Percentiles rank a stretch among this genome's conserved stretches.
phyloP scores from a whole-genome alignment of 2,888 invertebrate species.

The Drosophila mercatorum region DNA sequence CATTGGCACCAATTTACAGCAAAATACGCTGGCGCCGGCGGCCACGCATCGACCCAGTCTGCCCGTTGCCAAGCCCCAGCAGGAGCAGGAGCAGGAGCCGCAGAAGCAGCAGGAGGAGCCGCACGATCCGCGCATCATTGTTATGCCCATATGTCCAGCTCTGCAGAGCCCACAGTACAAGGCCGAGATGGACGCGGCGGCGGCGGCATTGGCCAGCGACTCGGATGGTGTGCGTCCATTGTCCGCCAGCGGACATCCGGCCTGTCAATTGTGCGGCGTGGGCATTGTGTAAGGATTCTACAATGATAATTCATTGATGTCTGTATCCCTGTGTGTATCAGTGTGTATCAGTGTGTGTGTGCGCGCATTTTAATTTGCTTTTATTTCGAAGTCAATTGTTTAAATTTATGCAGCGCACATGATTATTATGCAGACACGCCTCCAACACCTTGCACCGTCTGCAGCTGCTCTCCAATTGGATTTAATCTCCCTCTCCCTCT shows the following conservation, averaged over 20 bases:
- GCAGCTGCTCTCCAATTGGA: constrained; percentile 18
- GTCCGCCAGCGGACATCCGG: constrained; percentile 83
- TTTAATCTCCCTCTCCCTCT: not conserved
- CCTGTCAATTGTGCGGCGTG: constrained; percentile 84
- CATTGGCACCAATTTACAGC: constrained; percentile 86
- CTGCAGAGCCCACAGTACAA: constrained; percentile 82
- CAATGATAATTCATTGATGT: constrained; percentile 66
- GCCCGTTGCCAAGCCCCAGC: constrained; percentile 82
- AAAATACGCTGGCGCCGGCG: constrained; percentile 86
- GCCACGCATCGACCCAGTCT: constrained; percentile 86
- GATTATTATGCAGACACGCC: constrained; percentile 53
- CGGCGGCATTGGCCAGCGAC: constrained; percentile 72
- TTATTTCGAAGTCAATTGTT: constrained; percentile 76
- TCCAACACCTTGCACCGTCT: constrained; percentile 59
- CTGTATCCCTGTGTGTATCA: constrained; percentile 25
- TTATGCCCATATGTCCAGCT: constrained; percentile 82
- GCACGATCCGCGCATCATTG: constrained; percentile 82
- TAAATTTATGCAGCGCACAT: constrained; percentile 65
- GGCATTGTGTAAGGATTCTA: constrained; percentile 84
- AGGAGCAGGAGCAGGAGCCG: constrained; percentile 8
- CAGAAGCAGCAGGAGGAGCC: constrained; percentile 30
- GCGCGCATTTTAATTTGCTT: constrained; percentile 75
- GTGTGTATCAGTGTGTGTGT: constrained; percentile 19
- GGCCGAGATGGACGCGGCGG: constrained; percentile 82
- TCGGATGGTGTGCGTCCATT: constrained; percentile 76